Base-by-base conservation (phyloP, 2,113 vertebrate species). In the Chloroceryle aenea region DNA sequence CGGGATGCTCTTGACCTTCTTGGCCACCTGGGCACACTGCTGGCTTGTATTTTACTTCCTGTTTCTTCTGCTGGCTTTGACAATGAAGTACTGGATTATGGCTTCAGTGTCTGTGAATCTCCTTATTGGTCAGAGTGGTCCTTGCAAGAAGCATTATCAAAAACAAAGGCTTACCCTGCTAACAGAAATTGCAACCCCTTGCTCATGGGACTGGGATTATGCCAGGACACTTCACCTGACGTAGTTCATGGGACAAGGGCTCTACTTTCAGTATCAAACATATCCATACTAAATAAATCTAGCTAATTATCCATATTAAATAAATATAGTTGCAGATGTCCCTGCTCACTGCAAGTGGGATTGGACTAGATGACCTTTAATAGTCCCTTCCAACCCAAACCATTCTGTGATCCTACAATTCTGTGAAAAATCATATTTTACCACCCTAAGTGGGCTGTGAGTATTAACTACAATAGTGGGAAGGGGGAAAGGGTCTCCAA, bases 31-130 rank as follows among this genome's bases (percentile, higher is more conserved):
- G 29, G 29, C 53, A 55, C 29, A 18, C 29, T 30, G 17, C 29
- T 55, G 53, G 29, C 53, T 55, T 27, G 9, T 30, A 55, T 55
- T 55, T 30, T 55, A 14, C 11, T 27, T 56, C n/a, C 36, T 25
- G 13, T 7, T 58, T 48, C 36, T 42, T 32, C 25, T 64, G 30
- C 30, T 17, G 20, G 32, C 20, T 59, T 74, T 48, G 40, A 32
- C 23, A 29, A 11, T 2, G 14, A 43, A 36, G 30, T 8, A 0
- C 16, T 20, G 19, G 36, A 23, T 38, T 23, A 59, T 1, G 2
- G 43, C 45, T 58, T 34, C 22, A 15, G 12, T 10, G 23, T 19
- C 45, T 12, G 3, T 27, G 29, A 40, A 38, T 20, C 27, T 26
- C 42, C 40, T 9, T 8, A 5, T 9, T 18, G 36, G 61, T 59